Conservation (phyloP, 2,888 invertebrate species). For the Pollenia griseotomentosa region DNA sequence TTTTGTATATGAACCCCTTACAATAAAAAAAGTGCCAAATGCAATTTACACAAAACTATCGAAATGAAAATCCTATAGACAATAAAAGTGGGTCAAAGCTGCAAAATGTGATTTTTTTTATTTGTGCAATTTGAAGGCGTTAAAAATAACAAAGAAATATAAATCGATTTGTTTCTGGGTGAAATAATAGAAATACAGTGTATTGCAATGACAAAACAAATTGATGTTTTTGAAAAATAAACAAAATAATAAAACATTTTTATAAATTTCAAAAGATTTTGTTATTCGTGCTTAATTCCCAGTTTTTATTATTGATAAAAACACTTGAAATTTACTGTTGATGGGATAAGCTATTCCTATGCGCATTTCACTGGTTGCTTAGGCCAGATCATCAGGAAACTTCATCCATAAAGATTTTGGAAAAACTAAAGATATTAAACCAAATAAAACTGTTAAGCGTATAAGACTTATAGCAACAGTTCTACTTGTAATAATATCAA, state of each 20-base stretch:
- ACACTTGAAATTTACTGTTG: too few species aligned
- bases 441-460: too few species aligned
- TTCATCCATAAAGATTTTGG: too few species aligned
- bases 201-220: slow-evolving; percentile 34
- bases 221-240: not conserved
- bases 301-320: too few species aligned
- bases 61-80: slow-evolving; percentile 45
- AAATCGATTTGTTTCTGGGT: slow-evolving; percentile 48
- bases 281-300: too few species aligned
- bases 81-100: slow-evolving; percentile 73
- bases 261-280: too few species aligned
- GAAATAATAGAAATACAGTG: slow-evolving; percentile 9
- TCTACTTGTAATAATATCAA: too few species aligned
- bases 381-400: too few species aligned
- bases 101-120: slow-evolving; percentile 30
- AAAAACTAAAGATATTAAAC: too few species aligned
- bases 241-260: not conserved
- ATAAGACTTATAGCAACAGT: too few species aligned
- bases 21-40: slow-evolving; percentile 61
- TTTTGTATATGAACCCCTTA: slow-evolving; percentile 30
- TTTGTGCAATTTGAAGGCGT: slow-evolving; percentile 59
- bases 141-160: slow-evolving; percentile 35
- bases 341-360: too few species aligned
- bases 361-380: too few species aligned
- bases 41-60: slow-evolving; percentile 40